phyloP scores from a whole-genome alignment of 2,797 vertebrate species.

The Ispidina picta region DNA sequence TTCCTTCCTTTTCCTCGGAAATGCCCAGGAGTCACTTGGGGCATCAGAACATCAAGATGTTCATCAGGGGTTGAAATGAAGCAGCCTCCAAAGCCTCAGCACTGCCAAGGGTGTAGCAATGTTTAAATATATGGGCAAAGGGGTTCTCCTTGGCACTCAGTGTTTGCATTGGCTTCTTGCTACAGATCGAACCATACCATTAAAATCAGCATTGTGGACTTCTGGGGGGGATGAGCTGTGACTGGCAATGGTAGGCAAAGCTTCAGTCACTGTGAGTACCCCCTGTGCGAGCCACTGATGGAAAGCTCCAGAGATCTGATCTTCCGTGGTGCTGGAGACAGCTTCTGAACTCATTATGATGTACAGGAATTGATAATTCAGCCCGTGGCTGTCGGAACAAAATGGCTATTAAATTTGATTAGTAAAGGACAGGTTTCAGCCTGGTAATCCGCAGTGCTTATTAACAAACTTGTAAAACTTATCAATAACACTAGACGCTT shows the following conservation, averaged over 20 bases:
- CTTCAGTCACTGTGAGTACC: neutral
- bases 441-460: constrained; percentile 67
- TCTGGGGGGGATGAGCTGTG: neutral
- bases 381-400: constrained; percentile 66
- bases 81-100: neutral
- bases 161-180: neutral
- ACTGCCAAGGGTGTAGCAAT: rapidly evolving
- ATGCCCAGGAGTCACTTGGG: neutral
- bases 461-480: constrained; percentile 72
- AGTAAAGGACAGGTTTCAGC: constrained; percentile 72
- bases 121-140: neutral
- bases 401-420: constrained; percentile 71
- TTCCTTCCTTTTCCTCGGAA: neutral
- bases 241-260: neutral
- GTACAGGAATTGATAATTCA: constrained; percentile 67
- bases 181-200: neutral
- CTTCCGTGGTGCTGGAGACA: constrained; percentile 44
- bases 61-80: neutral
- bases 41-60: rapidly evolving
- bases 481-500: neutral
- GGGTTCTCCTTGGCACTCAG: neutral
- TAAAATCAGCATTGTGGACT: neutral
- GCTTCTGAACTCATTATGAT: constrained; percentile 45
- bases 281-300: constrained; percentile 20
- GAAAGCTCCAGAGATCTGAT: constrained; percentile 24